Base-by-base conservation (phyloP, 2,797 vertebrate genomes). In the Artibeus lituratus region DNA sequence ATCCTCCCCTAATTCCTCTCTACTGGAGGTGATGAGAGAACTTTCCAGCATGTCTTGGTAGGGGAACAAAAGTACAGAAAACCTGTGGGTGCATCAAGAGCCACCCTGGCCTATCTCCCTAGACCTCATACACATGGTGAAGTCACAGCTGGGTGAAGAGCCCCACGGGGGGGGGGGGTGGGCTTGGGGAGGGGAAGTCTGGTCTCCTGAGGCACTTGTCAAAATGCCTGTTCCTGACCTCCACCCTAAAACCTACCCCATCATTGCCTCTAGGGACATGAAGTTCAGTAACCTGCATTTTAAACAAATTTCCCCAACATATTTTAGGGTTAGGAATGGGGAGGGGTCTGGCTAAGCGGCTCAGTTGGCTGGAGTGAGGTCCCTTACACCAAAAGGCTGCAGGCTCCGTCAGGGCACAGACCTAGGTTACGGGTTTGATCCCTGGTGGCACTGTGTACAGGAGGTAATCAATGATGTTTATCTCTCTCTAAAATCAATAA, bases 1-100 rank as follows among this genome's bases (percentile, higher is more conserved):
- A 1, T 0, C 39, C 39, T 42, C 39, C 39, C 39, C 39, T 11
- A 8, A 1, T 0, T 18, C 35, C n/a, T 53, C 55, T 12, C 4
- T 21, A 57, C 42, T 11, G 15, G n/a, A 53, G 49, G n/a, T 4
- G 7, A 11, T 7, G 37, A 65, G 8, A 11, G 32, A 37, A 11
- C 1, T 3, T n/a, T 22, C 42, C 53, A 70, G 84, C 69, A 8
- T 11, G 3, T 3, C 59, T n/a, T 21, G 2, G 19, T 5, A 8
- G 69, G 26, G 55, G 22, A 16, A 42, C 29, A 6, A n/a, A 47
- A 82, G 35, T 53, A 24, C 42, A 1, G 21, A 37, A 42, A 26
- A 5, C 16, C 24, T 2, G 2, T 21, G 51, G 26, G 7, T 65
- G 11, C 37, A 18, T 39, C 19, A 4, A 24, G 67, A 51, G 18